These are phyloP conservation scores for Falco concolor DNA, from an alignment of 2,797 vertebrate genomes.

Conservation along the genomic window DNA sequence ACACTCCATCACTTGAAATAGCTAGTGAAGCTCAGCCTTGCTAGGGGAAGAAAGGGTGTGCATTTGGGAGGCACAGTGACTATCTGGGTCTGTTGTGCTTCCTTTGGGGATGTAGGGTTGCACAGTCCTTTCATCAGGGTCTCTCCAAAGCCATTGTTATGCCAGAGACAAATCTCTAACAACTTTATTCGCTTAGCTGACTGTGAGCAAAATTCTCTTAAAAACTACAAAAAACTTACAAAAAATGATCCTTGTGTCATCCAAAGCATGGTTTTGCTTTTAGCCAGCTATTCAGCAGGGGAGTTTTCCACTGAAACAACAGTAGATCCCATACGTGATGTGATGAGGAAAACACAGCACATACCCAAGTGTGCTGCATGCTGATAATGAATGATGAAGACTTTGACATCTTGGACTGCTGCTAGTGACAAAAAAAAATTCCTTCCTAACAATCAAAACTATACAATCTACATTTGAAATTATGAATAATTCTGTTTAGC, in stretches of 20 bases:
- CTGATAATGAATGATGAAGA: neutral
- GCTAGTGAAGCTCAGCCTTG: neutral
- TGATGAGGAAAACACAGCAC: neutral
- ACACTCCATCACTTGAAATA: neutral
- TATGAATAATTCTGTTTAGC: neutral
- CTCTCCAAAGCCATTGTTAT: neutral
- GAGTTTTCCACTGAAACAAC: neutral
- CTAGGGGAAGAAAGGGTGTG: neutral
- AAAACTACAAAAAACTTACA: neutral
- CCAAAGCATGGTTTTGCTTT: neutral
- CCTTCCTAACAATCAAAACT: neutral
- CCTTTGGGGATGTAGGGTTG: neutral
- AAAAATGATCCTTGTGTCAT: neutral
- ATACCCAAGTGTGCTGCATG: accelerated
- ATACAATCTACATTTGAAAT: neutral
- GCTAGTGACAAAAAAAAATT: neutral
- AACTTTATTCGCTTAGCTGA: neutral
- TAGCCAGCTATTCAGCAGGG: neutral
- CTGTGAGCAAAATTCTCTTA: neutral
- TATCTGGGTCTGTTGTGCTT: neutral
- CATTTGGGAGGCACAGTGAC: neutral
- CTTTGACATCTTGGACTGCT: neutral
- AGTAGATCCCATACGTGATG: neutral
- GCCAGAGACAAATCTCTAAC: neutral
- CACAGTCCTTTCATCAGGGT: neutral